phyloP scores from a whole-genome alignment of 2,888 invertebrate genomes.

The Drosophila demipolita region DNA sequence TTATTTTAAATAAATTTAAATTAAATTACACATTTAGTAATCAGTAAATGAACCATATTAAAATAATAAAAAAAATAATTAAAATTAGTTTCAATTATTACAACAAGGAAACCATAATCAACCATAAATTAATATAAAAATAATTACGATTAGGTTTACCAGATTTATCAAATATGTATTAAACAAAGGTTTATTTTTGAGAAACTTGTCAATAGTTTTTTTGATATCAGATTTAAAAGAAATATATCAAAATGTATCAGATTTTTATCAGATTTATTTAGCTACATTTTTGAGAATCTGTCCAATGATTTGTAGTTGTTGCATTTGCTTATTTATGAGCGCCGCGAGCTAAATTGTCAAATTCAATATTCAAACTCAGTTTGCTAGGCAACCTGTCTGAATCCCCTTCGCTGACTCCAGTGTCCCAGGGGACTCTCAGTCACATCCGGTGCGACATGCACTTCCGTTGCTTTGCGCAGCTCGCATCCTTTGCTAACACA shows the following conservation, averaged over 20 bases:
- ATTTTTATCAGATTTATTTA: neutral
- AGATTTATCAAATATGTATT: neutral
- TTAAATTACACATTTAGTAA: neutral
- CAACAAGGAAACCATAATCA: neutral
- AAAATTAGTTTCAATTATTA: neutral
- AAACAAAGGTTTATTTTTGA: neutral
- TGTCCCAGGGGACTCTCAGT: constrained; percentile 30
- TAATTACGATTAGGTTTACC: neutral
- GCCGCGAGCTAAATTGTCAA: constrained; percentile 52
- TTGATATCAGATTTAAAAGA: neutral
- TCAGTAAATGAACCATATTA: neutral
- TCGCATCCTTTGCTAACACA: constrained; percentile 52
- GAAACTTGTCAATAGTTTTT: constrained; percentile 14
- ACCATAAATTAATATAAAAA: neutral
- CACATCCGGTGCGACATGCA: constrained; percentile 74
- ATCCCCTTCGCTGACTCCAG: neutral
- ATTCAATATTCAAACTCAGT: constrained; percentile 73
- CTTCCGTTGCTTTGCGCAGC: constrained; percentile 71
- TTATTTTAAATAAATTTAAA: neutral
- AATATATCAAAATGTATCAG: neutral
- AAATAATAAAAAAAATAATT: neutral
- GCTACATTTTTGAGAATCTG: constrained; percentile 20
- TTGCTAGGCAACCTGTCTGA: neutral
- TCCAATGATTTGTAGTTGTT: constrained; percentile 52
- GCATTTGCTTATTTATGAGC: constrained; percentile 66